phyloP scores from a whole-genome alignment of 2,113 vertebrate species.

The Periophthalmus modestus region DNA sequence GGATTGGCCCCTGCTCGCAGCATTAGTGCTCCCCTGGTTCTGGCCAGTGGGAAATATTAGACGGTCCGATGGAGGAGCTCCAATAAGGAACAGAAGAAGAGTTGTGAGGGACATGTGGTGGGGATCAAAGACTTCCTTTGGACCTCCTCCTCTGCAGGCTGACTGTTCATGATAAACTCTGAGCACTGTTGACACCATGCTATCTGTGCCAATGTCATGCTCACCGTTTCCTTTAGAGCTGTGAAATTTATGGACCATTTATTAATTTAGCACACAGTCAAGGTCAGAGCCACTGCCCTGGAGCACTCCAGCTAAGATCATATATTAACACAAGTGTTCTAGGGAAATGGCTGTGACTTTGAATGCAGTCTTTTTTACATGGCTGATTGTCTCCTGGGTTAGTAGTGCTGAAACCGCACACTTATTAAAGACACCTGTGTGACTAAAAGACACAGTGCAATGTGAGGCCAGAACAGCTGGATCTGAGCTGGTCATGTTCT shows the following conservation, averaged over 20 bases:
- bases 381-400: conserved; percentile 31
- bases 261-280: conserved; percentile 56
- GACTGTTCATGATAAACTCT: conserved; percentile 6
- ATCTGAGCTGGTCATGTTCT: conserved; percentile 59
- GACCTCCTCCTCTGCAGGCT: neutral
- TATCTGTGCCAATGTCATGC: conserved; percentile 47
- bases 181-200: conserved; percentile 28
- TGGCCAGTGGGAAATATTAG: conserved; percentile 24
- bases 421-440: conserved; percentile 51
- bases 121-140: conserved; percentile 1
- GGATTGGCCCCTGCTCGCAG: conserved; percentile 73
- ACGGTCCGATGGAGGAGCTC: neutral
- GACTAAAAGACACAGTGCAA: conserved; percentile 34
- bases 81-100: neutral
- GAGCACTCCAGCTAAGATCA: conserved; percentile 43
- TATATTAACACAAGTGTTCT: conserved; percentile 52
- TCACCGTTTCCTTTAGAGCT: conserved; percentile 40
- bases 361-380: conserved; percentile 29
- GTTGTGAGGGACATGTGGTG: neutral
- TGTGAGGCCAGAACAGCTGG: conserved; percentile 31
- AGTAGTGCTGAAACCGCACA: conserved; percentile 31
- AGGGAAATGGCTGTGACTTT: conserved; percentile 56
- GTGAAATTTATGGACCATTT: conserved; percentile 58
- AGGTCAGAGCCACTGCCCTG: conserved; percentile 55
- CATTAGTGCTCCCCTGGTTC: conserved; percentile 60